phyloP scores from a whole-genome alignment of 2,888 invertebrate genomes.

The Cephus nigrinus region DNA sequence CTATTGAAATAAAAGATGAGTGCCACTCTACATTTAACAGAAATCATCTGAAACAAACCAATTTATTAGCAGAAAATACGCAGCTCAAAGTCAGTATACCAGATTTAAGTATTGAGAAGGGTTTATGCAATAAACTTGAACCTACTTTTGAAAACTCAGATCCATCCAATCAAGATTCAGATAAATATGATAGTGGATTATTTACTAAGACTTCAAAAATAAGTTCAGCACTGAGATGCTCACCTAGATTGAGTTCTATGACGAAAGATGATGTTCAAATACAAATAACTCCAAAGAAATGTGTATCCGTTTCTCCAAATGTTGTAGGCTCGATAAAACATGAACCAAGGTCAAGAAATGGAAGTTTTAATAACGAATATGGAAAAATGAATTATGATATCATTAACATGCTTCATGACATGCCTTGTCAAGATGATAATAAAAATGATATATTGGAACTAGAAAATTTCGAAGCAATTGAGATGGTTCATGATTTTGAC shows the following conservation, averaged over 20 bases:
- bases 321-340: background rate
- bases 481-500: constrained; percentile 36
- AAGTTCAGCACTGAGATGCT: background rate
- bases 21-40: too few relatives aligned
- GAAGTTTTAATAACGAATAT: background rate
- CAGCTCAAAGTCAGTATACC: too few relatives aligned
- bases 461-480: constrained; percentile 28
- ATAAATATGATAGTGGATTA: too few relatives aligned
- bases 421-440: background rate
- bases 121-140: too few relatives aligned
- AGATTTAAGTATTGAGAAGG: too few relatives aligned
- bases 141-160: too few relatives aligned
- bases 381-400: background rate
- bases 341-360: background rate
- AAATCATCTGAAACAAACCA: too few relatives aligned
- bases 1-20: too few relatives aligned
- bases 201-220: background rate
- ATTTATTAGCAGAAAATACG: too few relatives aligned
- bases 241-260: background rate
- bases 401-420: background rate
- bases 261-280: background rate
- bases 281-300: background rate
- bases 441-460: background rate
- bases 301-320: background rate
- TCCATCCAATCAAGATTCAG: too few relatives aligned